Base-by-base conservation (phyloP, 2,797 vertebrate genomes). In the Tragelaphus eurycerus region DNA sequence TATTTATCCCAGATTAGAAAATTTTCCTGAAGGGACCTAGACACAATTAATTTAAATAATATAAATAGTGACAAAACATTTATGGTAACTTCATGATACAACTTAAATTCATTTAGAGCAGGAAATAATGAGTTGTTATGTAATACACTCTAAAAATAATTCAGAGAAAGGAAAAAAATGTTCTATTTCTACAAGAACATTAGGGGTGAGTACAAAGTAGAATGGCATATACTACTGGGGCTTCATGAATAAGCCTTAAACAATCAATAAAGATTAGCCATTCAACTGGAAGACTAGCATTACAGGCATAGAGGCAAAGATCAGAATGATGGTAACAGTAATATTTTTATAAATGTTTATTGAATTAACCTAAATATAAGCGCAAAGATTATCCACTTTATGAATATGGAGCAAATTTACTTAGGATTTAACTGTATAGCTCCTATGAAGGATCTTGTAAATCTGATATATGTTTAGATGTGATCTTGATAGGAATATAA, bases 341-440 rank as follows among this genome's bases (percentile, higher is more conserved):
- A 78, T 60, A 97, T 48, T 96, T 96, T 71, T 78, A 83, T 12
- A 92, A 85, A 91, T 76, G 11, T 79, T 86, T 79, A 71, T 0
- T 94, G 29, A 94, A 90, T 86, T 79, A 83, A 85, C 6, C 46
- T 74, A 71, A 91, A 91, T 19, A 27, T 90, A 91, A 89, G 87
- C 14, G 86, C 7, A 89, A 86, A 94, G 48, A 52, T 48, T 31
- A 86, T 38, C 54, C 34, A 5, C 16, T 34, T 95, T 78, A 59
- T 43, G 60, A 90, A 82, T 46, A 67, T 25, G 19, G 31, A 90
- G 89, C 74, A 60, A 31, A 71, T 38, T 89, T 55, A 74, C 5
- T 34, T 76, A 57, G 48, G 15, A 90, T 78, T 71, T 87, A 87
- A 5, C 34, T 4, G 62, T 14, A 74, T 85, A 54, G n/a, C 50